Base-by-base conservation (phyloP, 2,797 vertebrate genomes). In the Semaprochilodus insignis region DNA sequence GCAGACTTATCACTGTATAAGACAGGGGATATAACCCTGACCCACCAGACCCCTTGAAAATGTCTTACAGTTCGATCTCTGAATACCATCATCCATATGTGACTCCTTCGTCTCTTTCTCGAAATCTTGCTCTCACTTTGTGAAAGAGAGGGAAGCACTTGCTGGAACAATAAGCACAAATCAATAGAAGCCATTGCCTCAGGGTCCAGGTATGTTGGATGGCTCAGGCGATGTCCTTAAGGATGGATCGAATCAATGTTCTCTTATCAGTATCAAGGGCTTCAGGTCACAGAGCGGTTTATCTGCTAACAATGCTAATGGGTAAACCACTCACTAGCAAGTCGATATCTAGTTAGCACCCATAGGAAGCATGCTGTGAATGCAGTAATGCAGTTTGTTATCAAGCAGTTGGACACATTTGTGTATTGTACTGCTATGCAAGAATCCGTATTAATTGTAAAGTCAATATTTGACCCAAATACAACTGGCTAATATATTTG, bases 151-250 rank as follows among this genome's bases (percentile, higher is more conserved):
- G 31, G 59, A 54, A 14, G 77, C 69, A 31, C 4, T 51, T 40
- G 54, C 40, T 11, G 44, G 51, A 23, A 21, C 31, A 76, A 77
- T 80, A 44, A 27, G 15, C 40, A 57, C 51, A 80, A 72, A 73
- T 82, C 80, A 84, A 77, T 87, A 77, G 27, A 21, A 51, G 25
- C 44, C 57, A 70, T 73, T 82, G 71, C 66, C 51, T 80, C 65
- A 69, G 34, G 80, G 65, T 52, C 65, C 74, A 25, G 79, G 31
- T 44, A 59, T 65, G 36, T 70, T 19, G 62, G 27, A 69, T 81
- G 78, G 69, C 77, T 62, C 83, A 60, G 59, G 23, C 54, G 21
- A 11, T 19, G 27, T 0, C 59, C 36, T 57, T 51, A 84, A 76
- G 65, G 66, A 69, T 44, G 4, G 40, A 27, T 54, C 63, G 19